Evolutionary conservation across 2,888 invertebrate genomes (phyloP).

Genomic region (Myopa tessellatipennis): DNA sequence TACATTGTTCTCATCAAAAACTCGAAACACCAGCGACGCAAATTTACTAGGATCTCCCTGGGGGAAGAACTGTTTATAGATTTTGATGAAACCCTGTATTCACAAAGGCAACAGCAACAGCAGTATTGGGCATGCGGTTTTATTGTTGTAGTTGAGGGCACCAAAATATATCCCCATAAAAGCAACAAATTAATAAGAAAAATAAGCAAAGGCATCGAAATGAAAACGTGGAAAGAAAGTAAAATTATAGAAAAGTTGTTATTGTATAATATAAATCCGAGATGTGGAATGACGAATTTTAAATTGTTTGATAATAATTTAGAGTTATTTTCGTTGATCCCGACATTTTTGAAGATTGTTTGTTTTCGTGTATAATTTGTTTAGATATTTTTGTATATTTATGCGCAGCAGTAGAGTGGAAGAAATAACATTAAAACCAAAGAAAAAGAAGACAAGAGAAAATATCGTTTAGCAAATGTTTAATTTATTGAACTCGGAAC

Average conservation of each 20-base stretch:
- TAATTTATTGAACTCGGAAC: conserved; percentile 18
- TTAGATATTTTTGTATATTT: too few relatives aligned
- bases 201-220: conserved; percentile 20
- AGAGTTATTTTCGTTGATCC: too few relatives aligned
- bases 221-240: too few relatives aligned
- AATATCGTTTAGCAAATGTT: conserved; percentile 22
- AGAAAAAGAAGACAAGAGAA: conserved; percentile 29
- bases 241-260: too few relatives aligned
- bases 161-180: background rate
- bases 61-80: conserved; percentile 99
- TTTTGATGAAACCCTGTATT: conserved; percentile 96
- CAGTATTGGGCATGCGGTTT: conserved; percentile 5
- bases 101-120: conserved; percentile 15
- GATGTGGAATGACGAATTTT: too few relatives aligned
- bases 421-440: conserved; percentile 10
- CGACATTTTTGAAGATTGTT: too few relatives aligned
- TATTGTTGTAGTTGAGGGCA: too few relatives aligned
- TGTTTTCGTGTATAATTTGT: too few relatives aligned
- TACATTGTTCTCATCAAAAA: conserved; percentile 99
- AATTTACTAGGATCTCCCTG: conserved; percentile 99
- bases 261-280: too few relatives aligned
- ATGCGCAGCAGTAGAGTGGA: conserved; percentile 12
- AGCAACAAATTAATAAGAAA: conserved; percentile 13
- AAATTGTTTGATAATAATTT: too few relatives aligned
- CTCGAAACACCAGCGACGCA: conserved; percentile 96